Evolutionary conservation across 1,140 invertebrate genomes (phyloP).

Genomic region (Mamestra configurata): DNA sequence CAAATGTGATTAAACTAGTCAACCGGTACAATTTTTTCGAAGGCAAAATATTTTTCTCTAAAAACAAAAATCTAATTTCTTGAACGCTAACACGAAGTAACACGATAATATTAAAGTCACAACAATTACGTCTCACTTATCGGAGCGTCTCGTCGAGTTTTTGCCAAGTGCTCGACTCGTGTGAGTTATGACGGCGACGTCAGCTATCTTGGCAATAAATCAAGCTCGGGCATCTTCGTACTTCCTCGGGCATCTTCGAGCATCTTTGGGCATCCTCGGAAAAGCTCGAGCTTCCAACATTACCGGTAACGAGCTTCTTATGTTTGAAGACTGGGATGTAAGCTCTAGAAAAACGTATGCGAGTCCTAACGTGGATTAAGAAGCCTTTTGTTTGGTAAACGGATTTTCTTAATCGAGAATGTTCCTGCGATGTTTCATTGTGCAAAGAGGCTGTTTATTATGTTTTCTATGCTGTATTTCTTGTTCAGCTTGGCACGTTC

Average conservation of each 20-base stretch:
- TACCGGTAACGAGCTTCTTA: conserved; percentile 41
- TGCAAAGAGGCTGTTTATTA: conserved; percentile 5
- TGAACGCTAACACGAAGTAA: conserved; percentile 8
- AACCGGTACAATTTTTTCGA: not conserved
- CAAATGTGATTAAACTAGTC: not conserved
- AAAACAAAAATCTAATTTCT: conserved; percentile 30
- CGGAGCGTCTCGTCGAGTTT: conserved; percentile 64
- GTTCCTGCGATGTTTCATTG: conserved; percentile 12
- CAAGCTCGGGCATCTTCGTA: conserved; percentile 51
- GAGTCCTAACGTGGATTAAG: not conserved
- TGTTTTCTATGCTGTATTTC: not conserved
- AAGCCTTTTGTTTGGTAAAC: conserved; percentile 20
- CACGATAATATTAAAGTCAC: conserved; percentile 51
- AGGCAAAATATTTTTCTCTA: conserved; percentile 1
- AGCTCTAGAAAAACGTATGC: conserved; percentile 3
- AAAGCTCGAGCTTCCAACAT: conserved; percentile 12
- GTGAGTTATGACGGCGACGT: conserved; percentile 76
- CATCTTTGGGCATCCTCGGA: not conserved
- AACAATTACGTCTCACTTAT: conserved; percentile 70
- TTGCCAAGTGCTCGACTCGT: conserved; percentile 55
- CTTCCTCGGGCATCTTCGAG: conserved; percentile 5
- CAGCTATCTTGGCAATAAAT: conserved; percentile 74
- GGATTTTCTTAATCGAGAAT: conserved; percentile 22
- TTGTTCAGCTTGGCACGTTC: conserved; percentile 4
- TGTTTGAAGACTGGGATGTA: conserved; percentile 11